A percentile compares a stretch with the other conserved stretches of the same genome.
phyloP scores from a whole-genome alignment of 2,113 vertebrate species.

The Trichechus manatus region DNA sequence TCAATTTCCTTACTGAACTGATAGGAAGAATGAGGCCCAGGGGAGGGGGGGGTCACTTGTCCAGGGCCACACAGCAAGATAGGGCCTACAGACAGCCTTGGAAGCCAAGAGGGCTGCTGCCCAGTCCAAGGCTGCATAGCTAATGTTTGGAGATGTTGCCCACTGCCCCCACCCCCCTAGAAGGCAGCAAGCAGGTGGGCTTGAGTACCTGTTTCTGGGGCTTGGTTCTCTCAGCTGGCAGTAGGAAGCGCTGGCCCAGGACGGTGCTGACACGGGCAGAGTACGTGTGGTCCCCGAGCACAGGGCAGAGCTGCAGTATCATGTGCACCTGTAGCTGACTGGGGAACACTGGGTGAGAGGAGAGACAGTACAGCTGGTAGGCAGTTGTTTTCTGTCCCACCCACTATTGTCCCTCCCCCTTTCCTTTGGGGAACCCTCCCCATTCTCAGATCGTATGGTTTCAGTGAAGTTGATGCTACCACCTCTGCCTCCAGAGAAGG shows the following conservation, averaged over 20 bases:
- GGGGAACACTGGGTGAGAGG: constrained; percentile 82
- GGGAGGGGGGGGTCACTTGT: neutral
- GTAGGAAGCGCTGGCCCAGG: constrained; percentile 87
- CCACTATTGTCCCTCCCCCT: neutral
- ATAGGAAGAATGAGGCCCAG: neutral
- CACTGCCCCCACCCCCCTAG: neutral
- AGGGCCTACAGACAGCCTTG: neutral
- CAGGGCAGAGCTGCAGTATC: constrained; percentile 84
- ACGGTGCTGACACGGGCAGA: constrained; percentile 82
- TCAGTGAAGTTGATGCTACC: neutral
- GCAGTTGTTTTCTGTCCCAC: neutral
- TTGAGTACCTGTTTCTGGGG: constrained; percentile 81
- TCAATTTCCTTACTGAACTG: neutral
- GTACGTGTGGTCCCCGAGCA: constrained; percentile 87
- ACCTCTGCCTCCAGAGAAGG: no score
- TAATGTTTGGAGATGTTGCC: neutral
- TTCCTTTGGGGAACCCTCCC: neutral
- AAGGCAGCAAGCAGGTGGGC: neutral
- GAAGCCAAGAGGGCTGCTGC: neutral
- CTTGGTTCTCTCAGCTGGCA: neutral
- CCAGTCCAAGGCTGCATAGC: neutral
- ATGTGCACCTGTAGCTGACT: constrained; percentile 87
- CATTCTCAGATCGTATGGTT: neutral
- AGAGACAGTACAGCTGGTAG: neutral
- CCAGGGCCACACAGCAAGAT: neutral